Conservation (phyloP, 2,888 invertebrate genomes). For the Busseola fusca region DNA sequence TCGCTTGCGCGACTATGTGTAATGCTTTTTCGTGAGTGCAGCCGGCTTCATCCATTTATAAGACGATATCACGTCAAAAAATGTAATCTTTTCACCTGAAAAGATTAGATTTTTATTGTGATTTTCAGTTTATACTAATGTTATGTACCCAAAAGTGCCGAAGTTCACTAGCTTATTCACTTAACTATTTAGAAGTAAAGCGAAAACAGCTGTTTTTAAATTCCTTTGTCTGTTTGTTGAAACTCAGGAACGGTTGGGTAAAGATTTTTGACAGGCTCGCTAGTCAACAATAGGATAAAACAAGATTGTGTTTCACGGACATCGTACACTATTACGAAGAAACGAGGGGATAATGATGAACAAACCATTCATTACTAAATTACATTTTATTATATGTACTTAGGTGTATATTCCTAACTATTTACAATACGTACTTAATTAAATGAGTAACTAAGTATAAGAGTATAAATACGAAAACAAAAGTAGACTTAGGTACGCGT, state of each 20-base stretch:
- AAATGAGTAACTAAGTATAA: too few relatives aligned
- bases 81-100: background rate
- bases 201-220: conserved; percentile 58
- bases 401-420: too few relatives aligned
- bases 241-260: conserved; percentile 30
- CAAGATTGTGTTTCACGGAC: conserved; percentile 36
- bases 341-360: background rate
- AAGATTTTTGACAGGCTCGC: conserved; percentile 45
- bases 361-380: background rate
- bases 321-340: conserved; percentile 16
- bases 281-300: conserved; percentile 45
- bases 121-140: too few relatives aligned
- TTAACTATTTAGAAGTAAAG: conserved; percentile 27
- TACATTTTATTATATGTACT: background rate
- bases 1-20: too few relatives aligned
- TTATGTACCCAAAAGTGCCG: background rate
- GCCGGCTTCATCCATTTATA: too few relatives aligned
- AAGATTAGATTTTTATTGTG: too few relatives aligned
- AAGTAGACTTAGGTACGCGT: background rate
- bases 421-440: too few relatives aligned
- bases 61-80: too few relatives aligned
- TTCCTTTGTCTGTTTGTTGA: conserved; percentile 48
- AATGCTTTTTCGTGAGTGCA: too few relatives aligned
- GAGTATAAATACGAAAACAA: background rate
- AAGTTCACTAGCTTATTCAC: conserved; percentile 31